Percentiles rank a stretch among this genome's conserved stretches.
These are phyloP conservation scores for Gymnobelideus leadbeateri DNA, from an alignment of 2,113 vertebrate species.

Conservation along the genomic window DNA sequence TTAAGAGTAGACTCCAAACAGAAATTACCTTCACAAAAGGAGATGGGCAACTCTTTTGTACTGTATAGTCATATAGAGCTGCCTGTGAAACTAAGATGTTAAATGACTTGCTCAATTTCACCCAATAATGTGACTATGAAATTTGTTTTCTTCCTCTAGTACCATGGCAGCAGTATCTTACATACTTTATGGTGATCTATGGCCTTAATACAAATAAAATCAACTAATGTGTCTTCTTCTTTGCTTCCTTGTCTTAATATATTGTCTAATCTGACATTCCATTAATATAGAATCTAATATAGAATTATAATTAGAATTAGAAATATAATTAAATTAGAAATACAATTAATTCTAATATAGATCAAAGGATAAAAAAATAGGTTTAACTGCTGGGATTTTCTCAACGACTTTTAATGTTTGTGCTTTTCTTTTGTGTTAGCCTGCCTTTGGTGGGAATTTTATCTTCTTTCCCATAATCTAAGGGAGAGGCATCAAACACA, in stretches of 20 bases:
- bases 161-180: slow-evolving; percentile 99
- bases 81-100: too few species aligned
- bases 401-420: slow-evolving; percentile 97
- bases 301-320: too few species aligned
- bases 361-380: slow-evolving; percentile 62
- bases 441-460: slow-evolving; percentile 94
- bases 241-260: slow-evolving; percentile 99
- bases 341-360: too few species aligned
- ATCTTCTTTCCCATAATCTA: slow-evolving; percentile 98
- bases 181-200: slow-evolving; percentile 96
- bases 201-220: slow-evolving; percentile 99
- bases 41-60: too few species aligned
- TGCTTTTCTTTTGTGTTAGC: slow-evolving; percentile 97
- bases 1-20: neutral
- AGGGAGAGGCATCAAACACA: slow-evolving; percentile 64
- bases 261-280: slow-evolving; percentile 96
- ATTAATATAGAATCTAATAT: slow-evolving; percentile 92
- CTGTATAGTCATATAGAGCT: too few species aligned
- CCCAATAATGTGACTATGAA: too few species aligned
- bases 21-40: too few species aligned
- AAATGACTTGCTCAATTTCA: too few species aligned
- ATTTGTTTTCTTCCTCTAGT: slow-evolving; percentile 29
- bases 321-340: too few species aligned
- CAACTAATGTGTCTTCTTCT: slow-evolving; percentile 96
- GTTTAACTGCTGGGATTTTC: slow-evolving; percentile 98